phyloP scores from a whole-genome alignment of 2,113 vertebrate genomes.

The Acanthochromis polyacanthus region DNA sequence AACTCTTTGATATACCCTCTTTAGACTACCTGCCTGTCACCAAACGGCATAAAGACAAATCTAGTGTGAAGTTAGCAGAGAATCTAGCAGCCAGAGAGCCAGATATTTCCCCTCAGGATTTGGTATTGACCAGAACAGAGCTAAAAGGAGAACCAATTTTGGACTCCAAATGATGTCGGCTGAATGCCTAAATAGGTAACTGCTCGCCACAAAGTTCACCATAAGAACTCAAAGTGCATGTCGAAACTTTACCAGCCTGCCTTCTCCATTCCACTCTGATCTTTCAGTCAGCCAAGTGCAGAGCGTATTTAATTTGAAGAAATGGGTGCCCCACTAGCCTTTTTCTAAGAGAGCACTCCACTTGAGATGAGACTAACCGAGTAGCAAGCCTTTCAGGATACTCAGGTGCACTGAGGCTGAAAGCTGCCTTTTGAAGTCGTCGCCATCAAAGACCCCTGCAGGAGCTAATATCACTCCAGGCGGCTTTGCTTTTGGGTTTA shows the following conservation, averaged over 20 bases:
- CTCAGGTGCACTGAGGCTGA: background rate
- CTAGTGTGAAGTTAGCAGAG: no score
- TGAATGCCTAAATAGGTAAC: no score
- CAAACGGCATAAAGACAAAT: background rate
- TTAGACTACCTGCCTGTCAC: background rate
- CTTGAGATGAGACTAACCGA: background rate
- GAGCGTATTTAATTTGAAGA: no score
- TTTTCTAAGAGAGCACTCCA: background rate
- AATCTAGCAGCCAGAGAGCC: no score
- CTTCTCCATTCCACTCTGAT: no score
- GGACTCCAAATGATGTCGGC: background rate
- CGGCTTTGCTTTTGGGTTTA: no score
- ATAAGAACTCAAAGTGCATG: no score
- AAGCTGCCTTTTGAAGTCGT: background rate
- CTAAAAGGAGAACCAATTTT: no score
- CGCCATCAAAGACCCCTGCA: no score
- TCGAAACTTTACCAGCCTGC: no score
- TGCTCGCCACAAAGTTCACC: no score
- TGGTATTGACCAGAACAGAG: background rate
- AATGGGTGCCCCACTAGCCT: background rate
- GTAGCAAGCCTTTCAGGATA: background rate
- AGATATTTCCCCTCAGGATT: background rate
- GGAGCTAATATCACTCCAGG: conserved; percentile 1
- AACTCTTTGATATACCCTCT: background rate
- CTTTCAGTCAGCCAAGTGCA: no score